Base-by-base conservation (phyloP, 2,888 invertebrate species). In the Diadegma fenestrale region DNA sequence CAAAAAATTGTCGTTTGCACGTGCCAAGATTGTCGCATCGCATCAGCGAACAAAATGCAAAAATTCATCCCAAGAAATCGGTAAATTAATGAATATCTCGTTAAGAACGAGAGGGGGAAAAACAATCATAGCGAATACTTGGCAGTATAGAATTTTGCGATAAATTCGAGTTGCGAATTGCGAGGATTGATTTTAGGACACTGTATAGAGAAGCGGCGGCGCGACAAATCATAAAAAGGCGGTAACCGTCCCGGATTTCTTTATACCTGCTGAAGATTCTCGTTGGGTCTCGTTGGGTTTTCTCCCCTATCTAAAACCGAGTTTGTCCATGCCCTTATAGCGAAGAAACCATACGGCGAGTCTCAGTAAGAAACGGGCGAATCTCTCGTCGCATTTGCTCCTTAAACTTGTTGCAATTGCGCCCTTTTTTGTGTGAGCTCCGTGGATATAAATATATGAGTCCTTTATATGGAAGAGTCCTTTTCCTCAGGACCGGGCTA, bases 211-310 rank as follows among this genome's bases (percentile, higher is more conserved):
- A n/a, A n/a, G n/a, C n/a, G n/a, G 37, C 68, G 58, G 43, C n/a
- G 37, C 66, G 72, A 78, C 48, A 64, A 66, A 73, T 79, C 82
- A 61, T 73, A 73, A 75, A 80, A 45, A 68, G 75, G 58, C 58
- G 73, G 64, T 58, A 66, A 66, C 78, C 54, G 54, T 73, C 73
- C 22, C 41, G 41, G 58, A 68, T 79, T 82, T 72, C 73, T 66
- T 54, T 83, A 79, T 78, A 78, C 72, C 71, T 77, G 82, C 37
- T 51, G 61, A 51, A n/a, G 26, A 51, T 43, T 41, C 61, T 80
- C 54, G 43, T 69, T 45, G 68, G 58, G 51, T 43, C 58, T 71
- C 68, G 68, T 72, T 54, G 72, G 64, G 77, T 43, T 58, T 58
- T 79, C 64, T 71, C 71, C 71, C 79, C 61, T 61, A 71, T 63